phyloP scores from a whole-genome alignment of 1,140 invertebrate species.

The Coptotermes formosanus region DNA sequence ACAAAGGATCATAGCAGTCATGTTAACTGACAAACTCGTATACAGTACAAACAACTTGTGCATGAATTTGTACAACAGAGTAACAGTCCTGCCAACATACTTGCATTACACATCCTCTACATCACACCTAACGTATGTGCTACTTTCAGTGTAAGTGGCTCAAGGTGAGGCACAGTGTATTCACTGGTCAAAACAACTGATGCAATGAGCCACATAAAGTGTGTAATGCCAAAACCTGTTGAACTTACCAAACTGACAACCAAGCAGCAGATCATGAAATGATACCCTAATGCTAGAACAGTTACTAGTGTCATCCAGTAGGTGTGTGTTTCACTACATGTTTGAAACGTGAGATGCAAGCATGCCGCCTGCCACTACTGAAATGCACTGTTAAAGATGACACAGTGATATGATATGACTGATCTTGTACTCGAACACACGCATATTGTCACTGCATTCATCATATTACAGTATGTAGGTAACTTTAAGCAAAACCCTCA shows the following conservation, averaged over 20 bases:
- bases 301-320: background rate
- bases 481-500: background rate
- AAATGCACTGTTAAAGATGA: background rate
- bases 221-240: too few relatives aligned
- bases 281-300: background rate
- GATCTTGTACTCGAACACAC: background rate
- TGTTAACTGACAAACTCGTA: background rate
- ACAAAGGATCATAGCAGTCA: background rate
- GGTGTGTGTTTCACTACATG: background rate
- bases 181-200: background rate
- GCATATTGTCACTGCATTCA: background rate
- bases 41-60: constrained; percentile 8
- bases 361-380: background rate
- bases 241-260: background rate
- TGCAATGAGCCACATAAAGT: background rate
- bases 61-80: background rate
- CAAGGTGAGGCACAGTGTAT: background rate
- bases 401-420: constrained; percentile 6
- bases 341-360: background rate
- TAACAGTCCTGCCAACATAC: background rate
- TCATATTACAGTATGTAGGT: background rate
- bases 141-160: background rate
- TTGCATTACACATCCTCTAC: background rate
- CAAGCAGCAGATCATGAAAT: background rate
- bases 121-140: background rate